Conservation (phyloP, 2,113 vertebrate genomes). For the Barnardius zonarius region DNA sequence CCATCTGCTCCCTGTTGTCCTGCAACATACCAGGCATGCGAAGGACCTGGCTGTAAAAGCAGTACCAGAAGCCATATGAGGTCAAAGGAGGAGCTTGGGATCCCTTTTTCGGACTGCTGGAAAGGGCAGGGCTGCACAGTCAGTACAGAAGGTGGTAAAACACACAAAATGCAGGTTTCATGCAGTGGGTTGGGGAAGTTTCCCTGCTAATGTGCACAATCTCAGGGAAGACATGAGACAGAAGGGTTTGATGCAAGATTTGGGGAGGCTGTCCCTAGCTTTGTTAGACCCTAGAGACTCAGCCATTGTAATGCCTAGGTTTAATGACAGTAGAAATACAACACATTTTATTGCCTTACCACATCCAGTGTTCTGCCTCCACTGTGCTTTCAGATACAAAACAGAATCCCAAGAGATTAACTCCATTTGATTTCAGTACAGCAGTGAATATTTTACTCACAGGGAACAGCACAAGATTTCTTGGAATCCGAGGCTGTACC, state of each 20-base stretch:
- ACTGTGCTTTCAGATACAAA: background rate
- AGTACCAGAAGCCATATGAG: background rate
- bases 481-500: background rate
- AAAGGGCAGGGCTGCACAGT: background rate
- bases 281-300: background rate
- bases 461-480: fast-evolving
- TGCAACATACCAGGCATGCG: background rate
- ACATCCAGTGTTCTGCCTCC: background rate
- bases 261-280: background rate
- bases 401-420: background rate
- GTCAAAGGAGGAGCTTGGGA: background rate
- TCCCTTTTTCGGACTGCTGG: background rate
- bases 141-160: background rate
- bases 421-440: background rate
- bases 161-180: background rate
- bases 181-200: background rate
- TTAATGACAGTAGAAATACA: background rate
- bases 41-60: background rate
- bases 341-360: background rate
- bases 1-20: background rate
- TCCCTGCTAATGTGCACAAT: background rate
- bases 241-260: background rate
- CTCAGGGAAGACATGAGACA: background rate
- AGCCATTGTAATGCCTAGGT: background rate
- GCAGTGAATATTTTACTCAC: background rate